A percentile compares a stretch with the other conserved stretches of the same genome.
These are phyloP conservation scores for Aradophagus sp. DNA, from an alignment of 1,140 invertebrate species.

Conservation along the genomic window DNA sequence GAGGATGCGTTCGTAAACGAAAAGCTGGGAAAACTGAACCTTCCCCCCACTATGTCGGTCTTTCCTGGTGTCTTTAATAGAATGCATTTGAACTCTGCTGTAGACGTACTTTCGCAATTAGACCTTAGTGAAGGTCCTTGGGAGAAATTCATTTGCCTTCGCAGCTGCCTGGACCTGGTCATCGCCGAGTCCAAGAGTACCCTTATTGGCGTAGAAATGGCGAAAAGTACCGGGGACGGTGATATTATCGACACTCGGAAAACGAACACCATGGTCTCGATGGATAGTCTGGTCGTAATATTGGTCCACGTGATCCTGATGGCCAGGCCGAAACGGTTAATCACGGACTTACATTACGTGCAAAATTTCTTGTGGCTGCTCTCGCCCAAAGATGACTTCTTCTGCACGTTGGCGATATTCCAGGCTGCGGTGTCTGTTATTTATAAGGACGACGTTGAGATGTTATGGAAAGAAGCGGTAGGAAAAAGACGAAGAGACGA, in stretches of 20 bases:
- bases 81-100: slow-evolving; percentile 62
- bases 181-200: slow-evolving; percentile 63
- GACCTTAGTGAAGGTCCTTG: slow-evolving; percentile 57
- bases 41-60: slow-evolving; percentile 49
- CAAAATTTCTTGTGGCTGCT: slow-evolving; percentile 30
- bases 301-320: slow-evolving; percentile 61
- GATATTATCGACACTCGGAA: slow-evolving; percentile 33
- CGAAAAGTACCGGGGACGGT: slow-evolving; percentile 34
- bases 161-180: slow-evolving; percentile 61
- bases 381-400: slow-evolving; percentile 6
- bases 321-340: slow-evolving; percentile 55
- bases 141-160: slow-evolving; percentile 62
- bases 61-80: no score
- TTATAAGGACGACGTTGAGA: slow-evolving; percentile 5
- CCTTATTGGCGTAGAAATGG: no score
- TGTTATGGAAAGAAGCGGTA: slow-evolving; percentile 1
- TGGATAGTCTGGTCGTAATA: slow-evolving; percentile 59
- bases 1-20: slow-evolving; percentile 55
- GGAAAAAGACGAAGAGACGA: not conserved
- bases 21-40: slow-evolving; percentile 55
- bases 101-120: slow-evolving; percentile 62
- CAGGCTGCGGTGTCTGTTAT: slow-evolving; percentile 11
- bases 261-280: slow-evolving; percentile 27
- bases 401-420: slow-evolving; percentile 9
- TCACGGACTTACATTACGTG: slow-evolving; percentile 61